Percentiles rank a stretch among this genome's conserved stretches.
Conservation (phyloP, 1,140 invertebrate species). For the Lordiphosa clarofinis region DNA sequence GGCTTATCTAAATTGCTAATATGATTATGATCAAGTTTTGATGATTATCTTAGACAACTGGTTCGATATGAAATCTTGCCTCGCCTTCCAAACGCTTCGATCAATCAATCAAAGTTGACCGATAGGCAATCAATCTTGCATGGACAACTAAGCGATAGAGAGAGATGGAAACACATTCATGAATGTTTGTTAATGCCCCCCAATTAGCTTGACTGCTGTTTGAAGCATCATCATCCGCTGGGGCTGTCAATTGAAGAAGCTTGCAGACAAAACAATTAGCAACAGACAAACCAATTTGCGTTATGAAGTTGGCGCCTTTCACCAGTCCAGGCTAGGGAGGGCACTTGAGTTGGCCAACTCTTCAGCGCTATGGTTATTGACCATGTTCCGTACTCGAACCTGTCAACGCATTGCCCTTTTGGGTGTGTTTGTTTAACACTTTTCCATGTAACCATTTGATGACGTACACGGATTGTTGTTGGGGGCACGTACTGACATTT, state of each 20-base stretch:
- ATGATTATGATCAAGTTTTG: conserved; percentile 36
- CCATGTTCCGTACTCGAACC: conserved; percentile 6
- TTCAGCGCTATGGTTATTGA: neutral
- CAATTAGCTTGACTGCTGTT: conserved; percentile 6
- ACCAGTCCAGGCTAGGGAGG: neutral
- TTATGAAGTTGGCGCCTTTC: conserved; percentile 15
- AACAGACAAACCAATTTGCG: conserved; percentile 15
- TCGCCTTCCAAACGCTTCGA: conserved; percentile 9
- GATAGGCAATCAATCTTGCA: conserved; percentile 33
- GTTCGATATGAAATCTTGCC: no score
- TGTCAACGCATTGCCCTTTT: conserved; percentile 33
- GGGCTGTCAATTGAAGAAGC: conserved; percentile 11
- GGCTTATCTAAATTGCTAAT: conserved; percentile 40
- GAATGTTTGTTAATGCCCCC: no score
- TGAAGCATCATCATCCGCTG: conserved; percentile 8
- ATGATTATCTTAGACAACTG: neutral
- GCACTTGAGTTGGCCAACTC: neutral
- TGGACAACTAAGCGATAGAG: conserved; percentile 10
- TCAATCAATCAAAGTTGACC: conserved; percentile 22
- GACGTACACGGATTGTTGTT: neutral
- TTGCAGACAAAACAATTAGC: conserved; percentile 16
- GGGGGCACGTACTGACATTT: neutral
- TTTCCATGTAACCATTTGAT: conserved; percentile 13
- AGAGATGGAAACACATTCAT: no score
- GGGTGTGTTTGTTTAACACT: conserved; percentile 30